Evolutionary conservation across 2,888 invertebrate genomes (phyloP), one percentile per base, ranked within the genome.

Genomic region (Mycalesis mineus): DNA sequence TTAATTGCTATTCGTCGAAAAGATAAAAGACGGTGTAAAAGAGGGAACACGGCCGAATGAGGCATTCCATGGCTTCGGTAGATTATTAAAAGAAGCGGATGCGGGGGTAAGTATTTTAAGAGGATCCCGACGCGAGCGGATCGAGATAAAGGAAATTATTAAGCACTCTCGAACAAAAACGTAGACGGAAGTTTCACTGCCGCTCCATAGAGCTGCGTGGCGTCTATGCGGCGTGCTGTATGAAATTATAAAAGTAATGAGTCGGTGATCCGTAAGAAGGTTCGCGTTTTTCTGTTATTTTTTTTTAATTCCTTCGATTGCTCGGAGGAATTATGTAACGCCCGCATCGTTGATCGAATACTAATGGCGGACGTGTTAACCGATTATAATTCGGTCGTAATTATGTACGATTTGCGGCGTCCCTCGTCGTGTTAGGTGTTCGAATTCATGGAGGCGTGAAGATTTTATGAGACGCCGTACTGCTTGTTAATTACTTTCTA

Each of bases 61-160:
- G 71, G 78, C 84, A 88, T 88, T 86, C 88, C 87, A 74, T 74
- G 74, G 80, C 82, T 79, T 80, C 81, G 80, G 83, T 76, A 75
- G 78, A 82, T 83, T 88, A 88, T 88, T 88, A 88, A 86, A 88
- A 88, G 89, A 85, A 88, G 81, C 89, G 89, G 89, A 89, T 88
- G 89, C 77, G 73, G 81, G 88, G 88, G 84, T 84, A 87, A 80
- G 89, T 88, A 89, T 89, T 89, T 89, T 89, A 85, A 88, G 88
- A 85, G 86, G 82, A 80, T 83, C 77, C 74, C 81, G 84, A 74
- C 84, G 80, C 78, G 82, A 83, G 86, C 80, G 83, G 84, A 84
- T 83, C 78, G 81, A 75, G 80, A 88, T 88, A 85, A 87, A 89
- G 88, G 88, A 89, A 86, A 88, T 88, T 87, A 88, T 86, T 78